phyloP scores from a whole-genome alignment of 2,113 vertebrate genomes.

The Carassius auratus region DNA sequence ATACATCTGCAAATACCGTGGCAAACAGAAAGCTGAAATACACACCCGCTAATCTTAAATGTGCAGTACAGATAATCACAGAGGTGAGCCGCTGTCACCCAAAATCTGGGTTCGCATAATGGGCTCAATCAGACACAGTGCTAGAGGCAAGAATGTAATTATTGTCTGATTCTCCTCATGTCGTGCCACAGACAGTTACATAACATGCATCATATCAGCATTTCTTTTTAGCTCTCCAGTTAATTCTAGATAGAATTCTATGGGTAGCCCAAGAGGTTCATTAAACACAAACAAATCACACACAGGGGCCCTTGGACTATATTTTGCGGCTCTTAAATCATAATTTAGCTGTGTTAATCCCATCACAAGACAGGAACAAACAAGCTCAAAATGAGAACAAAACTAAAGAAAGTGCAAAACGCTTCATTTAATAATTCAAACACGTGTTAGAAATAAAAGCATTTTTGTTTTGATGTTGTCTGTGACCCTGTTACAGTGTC shows the following conservation, averaged over 20 bases:
- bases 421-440: neutral
- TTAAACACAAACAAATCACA: neutral
- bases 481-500: constrained; percentile 4
- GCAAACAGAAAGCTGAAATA: neutral
- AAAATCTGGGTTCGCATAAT: constrained; percentile 51
- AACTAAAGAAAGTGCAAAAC: neutral
- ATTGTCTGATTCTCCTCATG: constrained; percentile 48
- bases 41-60: constrained; percentile 26
- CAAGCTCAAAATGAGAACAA: neutral
- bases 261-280: neutral
- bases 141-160: constrained; percentile 48
- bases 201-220: constrained; percentile 46
- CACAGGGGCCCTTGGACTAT: neutral
- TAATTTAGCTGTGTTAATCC: neutral
- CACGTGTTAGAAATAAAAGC: neutral
- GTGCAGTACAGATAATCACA: constrained; percentile 37
- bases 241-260: constrained; percentile 19
- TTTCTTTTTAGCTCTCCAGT: constrained; percentile 32
- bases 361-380: neutral
- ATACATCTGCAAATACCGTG: constrained; percentile 10
- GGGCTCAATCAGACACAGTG: constrained; percentile 44
- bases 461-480: constrained; percentile 1
- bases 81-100: constrained; percentile 44
- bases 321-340: neutral
- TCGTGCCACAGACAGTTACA: constrained; percentile 17